phyloP scores from a whole-genome alignment of 2,797 vertebrate species.

The Syngnathus rostellatus region DNA sequence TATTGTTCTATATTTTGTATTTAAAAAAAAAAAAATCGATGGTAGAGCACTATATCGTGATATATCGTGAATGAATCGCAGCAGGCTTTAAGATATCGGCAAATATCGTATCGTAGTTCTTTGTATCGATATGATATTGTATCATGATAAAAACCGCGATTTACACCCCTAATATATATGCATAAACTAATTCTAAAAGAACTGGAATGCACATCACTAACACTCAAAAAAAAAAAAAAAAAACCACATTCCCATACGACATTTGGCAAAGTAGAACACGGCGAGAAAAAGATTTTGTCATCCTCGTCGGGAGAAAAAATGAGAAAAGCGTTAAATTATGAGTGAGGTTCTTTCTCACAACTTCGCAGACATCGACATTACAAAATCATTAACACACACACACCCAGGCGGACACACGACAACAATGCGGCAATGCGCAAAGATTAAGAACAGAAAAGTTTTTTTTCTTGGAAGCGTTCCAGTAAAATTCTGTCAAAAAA shows the following conservation, averaged over 20 bases:
- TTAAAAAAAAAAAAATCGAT: too few relatives aligned
- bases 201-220: too few relatives aligned
- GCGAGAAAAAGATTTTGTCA: not conserved
- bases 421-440: not conserved
- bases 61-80: too few relatives aligned
- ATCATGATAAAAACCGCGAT: too few relatives aligned
- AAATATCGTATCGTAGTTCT: too few relatives aligned
- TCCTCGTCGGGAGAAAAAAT: slow-evolving; percentile 11
- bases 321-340: slow-evolving; percentile 36
- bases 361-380: slow-evolving; percentile 37
- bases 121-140: too few relatives aligned
- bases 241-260: not conserved
- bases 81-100: too few relatives aligned
- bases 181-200: too few relatives aligned
- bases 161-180: too few relatives aligned
- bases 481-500: not conserved
- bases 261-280: slow-evolving; percentile 8
- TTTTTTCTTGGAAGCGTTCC: not conserved
- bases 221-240: too few relatives aligned
- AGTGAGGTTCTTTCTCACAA: slow-evolving; percentile 22
- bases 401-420: not conserved
- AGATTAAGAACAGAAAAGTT: not conserved
- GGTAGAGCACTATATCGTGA: too few relatives aligned
- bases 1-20: too few relatives aligned
- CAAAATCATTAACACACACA: not conserved